Evolutionary conservation across 2,113 vertebrate species (phyloP).

Genomic region (Cephalopterus ornatus): DNA sequence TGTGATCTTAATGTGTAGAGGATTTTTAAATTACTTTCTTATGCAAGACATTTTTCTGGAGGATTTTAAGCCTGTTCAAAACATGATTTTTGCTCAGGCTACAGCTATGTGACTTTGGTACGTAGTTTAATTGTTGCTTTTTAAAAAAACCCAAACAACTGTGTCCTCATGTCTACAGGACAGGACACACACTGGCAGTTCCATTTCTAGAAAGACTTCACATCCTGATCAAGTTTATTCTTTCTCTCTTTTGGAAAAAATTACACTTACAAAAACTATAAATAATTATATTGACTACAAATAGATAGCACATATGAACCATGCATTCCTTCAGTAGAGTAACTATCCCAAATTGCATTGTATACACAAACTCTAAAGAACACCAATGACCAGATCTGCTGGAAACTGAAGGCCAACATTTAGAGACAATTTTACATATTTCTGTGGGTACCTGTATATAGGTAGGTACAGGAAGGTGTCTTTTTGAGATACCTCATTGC

Average conservation of each 20-base stretch:
- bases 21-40: not conserved
- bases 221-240: not conserved
- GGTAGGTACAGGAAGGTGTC: not conserved
- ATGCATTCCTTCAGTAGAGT: not conserved
- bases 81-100: not conserved
- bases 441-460: not conserved
- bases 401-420: not conserved
- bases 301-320: not conserved
- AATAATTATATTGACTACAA: not conserved
- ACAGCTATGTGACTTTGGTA: not conserved
- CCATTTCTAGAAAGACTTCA: not conserved
- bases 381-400: not conserved
- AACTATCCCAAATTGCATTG: not conserved
- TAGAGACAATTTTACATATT: not conserved
- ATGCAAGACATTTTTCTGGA: not conserved
- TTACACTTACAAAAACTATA: not conserved
- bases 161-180: not conserved
- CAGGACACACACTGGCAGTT: not conserved
- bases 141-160: not conserved
- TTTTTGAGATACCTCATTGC: not conserved
- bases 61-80: not conserved
- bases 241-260: not conserved
- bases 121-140: not conserved
- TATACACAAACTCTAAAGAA: not conserved
- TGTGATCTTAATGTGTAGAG: not conserved